Conservation (phyloP, 2,888 invertebrate genomes). For the Platycheirus rosarum region DNA sequence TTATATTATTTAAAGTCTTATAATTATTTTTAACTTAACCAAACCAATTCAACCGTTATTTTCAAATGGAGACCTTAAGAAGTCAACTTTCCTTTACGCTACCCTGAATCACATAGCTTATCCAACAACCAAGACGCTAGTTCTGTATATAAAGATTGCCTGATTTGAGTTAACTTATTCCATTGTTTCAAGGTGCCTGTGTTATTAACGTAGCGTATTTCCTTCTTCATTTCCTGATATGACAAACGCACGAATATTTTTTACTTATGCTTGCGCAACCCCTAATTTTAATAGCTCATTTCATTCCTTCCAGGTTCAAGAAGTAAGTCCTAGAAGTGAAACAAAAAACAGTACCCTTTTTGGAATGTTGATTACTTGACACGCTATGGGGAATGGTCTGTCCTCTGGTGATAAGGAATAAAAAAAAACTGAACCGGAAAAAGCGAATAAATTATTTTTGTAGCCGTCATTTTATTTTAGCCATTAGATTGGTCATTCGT, state of each 20-base stretch:
- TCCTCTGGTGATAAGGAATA: neutral
- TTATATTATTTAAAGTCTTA: too few relatives aligned
- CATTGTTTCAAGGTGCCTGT: constrained; percentile 52
- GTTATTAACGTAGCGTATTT: constrained; percentile 57
- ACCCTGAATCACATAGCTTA: neutral
- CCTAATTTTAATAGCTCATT: constrained; percentile 40
- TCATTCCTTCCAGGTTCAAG: constrained; percentile 31
- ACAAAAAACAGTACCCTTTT: constrained; percentile 39
- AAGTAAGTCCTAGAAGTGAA: too few relatives aligned
- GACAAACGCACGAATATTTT: constrained; percentile 33
- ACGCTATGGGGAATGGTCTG: constrained; percentile 27
- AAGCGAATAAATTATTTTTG: constrained; percentile 55
- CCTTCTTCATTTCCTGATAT: constrained; percentile 59
- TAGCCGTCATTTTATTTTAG: constrained; percentile 8
- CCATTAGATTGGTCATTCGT: constrained; percentile 39
- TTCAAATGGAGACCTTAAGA: too few relatives aligned
- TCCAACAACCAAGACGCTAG: neutral
- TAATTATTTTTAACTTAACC: too few relatives aligned
- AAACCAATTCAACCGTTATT: too few relatives aligned
- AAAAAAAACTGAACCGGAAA: constrained; percentile 45
- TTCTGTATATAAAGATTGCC: constrained; percentile 3
- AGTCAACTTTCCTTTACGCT: too few relatives aligned
- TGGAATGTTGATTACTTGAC: constrained; percentile 65
- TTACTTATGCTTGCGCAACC: neutral
- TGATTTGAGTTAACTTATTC: constrained; percentile 43